Conservation (phyloP, 2,797 vertebrate species). For the Sebastes matsubarae region DNA sequence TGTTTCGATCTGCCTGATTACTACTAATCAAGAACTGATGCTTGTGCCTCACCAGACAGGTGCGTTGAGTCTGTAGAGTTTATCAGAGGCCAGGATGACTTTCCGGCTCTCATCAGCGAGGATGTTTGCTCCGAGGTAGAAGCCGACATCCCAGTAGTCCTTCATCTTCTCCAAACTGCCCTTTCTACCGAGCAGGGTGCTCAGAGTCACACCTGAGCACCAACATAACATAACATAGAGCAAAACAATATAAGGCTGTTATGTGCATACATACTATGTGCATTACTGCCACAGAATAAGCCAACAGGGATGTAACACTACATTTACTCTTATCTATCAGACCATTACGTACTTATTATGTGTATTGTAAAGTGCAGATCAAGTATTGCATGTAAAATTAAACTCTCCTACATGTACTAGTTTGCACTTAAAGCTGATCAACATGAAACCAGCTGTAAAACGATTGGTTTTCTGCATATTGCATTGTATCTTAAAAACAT, state of each 20-base stretch:
- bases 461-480: neutral
- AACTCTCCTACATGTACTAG: neutral
- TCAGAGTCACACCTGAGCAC: conserved; percentile 87
- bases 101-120: conserved; percentile 86
- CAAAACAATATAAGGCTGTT: neutral
- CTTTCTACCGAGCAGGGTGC: conserved; percentile 88
- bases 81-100: conserved; percentile 90
- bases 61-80: conserved; percentile 90
- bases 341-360: neutral
- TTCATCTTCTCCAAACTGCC: conserved; percentile 91
- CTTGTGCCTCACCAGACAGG: conserved; percentile 86
- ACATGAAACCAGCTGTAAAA: neutral
- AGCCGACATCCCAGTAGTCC: conserved; percentile 94
- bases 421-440: neutral
- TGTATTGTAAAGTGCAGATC: neutral
- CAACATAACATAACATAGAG: neutral
- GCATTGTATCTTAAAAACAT: neutral
- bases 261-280: neutral
- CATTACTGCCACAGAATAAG: neutral
- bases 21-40: neutral
- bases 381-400: neutral
- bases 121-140: conserved; percentile 91
- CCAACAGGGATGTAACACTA: neutral
- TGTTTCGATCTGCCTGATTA: neutral
- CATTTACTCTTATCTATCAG: neutral